Percentiles rank a stretch among this genome's conserved stretches.
Conservation (phyloP, 2,888 invertebrate species). For the Drosophila formosana region DNA sequence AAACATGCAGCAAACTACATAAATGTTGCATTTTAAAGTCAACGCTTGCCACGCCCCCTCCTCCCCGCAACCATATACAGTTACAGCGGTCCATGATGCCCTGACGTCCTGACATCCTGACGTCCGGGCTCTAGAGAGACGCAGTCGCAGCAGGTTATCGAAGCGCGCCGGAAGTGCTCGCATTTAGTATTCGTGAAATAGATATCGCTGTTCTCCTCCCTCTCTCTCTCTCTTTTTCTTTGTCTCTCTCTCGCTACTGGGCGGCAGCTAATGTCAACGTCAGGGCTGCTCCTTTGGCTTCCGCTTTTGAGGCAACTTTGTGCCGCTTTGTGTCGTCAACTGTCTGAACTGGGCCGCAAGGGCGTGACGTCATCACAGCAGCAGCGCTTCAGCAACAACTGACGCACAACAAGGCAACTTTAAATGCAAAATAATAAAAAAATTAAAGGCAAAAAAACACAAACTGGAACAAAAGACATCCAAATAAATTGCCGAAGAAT, state of each 20-base stretch:
- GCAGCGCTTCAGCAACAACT: conserved; percentile 19
- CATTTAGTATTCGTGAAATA: conserved; percentile 47
- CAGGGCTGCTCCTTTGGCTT: conserved; percentile 45
- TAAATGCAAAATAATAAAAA: conserved; percentile 22
- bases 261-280: conserved; percentile 55
- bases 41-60: conserved; percentile 8
- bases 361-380: conserved; percentile 58
- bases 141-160: conserved; percentile 49
- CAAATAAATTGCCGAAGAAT: not conserved
- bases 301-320: conserved; percentile 45
- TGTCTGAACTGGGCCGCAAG: conserved; percentile 50
- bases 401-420: conserved; percentile 13
- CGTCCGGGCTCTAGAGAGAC: conserved; percentile 18
- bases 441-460: conserved; percentile 8
- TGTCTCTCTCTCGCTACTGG: not conserved
- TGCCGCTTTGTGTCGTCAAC: conserved; percentile 61
- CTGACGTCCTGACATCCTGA: conserved; percentile 21
- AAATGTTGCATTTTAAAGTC: conserved; percentile 69
- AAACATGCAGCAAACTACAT: conserved; percentile 69
- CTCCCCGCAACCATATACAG: conserved; percentile 12
- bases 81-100: conserved; percentile 29
- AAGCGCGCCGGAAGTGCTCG: conserved; percentile 54
- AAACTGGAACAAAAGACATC: not conserved
- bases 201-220: conserved; percentile 8
- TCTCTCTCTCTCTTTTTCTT: not conserved